Conservation (phyloP, 2,113 vertebrate genomes). For the Scartelaos histophorus region DNA sequence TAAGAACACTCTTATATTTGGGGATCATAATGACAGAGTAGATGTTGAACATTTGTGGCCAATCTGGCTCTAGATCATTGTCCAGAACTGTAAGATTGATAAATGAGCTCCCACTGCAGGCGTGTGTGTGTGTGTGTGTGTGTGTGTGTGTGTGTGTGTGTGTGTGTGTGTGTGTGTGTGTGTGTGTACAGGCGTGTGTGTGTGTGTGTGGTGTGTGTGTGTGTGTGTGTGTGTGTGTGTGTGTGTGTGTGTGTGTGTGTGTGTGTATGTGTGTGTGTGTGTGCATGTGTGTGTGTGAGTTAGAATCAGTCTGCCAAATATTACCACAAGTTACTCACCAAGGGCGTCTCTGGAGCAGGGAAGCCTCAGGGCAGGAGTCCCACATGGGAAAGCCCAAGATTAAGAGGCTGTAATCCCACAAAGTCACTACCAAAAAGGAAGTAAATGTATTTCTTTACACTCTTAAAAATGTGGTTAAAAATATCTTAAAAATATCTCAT, state of each 20-base stretch:
- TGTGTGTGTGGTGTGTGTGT: too few relatives aligned
- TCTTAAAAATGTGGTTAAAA: constrained; percentile 45
- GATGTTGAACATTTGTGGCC: constrained; percentile 44
- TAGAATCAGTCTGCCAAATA: constrained; percentile 36
- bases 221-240: constrained; percentile 7
- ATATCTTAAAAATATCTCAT: background rate
- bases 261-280: constrained; percentile 8
- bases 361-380: constrained; percentile 58
- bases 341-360: constrained; percentile 56
- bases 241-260: constrained; percentile 6
- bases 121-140: constrained; percentile 13
- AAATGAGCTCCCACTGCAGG: constrained; percentile 55
- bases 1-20: constrained; percentile 48
- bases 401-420: constrained; percentile 60
- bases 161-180: constrained; percentile 6
- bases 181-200: constrained; percentile 13
- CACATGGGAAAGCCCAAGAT: constrained; percentile 69
- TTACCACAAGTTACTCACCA: constrained; percentile 58
- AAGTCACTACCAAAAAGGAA: constrained; percentile 54
- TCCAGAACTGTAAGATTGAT: constrained; percentile 62
- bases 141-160: constrained; percentile 7
- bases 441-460: constrained; percentile 45
- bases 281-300: constrained; percentile 23
- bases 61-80: constrained; percentile 62
- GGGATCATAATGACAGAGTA: constrained; percentile 62